Evolutionary conservation across 2,888 invertebrate genomes (phyloP).

Genomic region (Acanthosoma haemorrhoidale): DNA sequence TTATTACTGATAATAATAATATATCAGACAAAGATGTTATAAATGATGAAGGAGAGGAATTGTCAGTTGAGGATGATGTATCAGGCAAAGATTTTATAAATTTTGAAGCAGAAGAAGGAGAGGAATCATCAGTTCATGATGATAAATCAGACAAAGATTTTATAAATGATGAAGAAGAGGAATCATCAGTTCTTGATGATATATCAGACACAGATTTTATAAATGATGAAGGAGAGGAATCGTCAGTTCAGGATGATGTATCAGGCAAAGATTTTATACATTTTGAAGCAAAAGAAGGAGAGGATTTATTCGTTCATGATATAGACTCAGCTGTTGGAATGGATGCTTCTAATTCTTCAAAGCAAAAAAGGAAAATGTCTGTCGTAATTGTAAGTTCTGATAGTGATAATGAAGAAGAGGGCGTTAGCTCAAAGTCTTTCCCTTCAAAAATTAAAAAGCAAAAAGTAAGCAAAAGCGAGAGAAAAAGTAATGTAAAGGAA

Average conservation of each 20-base stretch:
- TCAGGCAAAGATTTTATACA: neutral
- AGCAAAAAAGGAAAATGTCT: too few relatives aligned
- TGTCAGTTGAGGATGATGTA: too few relatives aligned
- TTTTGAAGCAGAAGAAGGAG: neutral
- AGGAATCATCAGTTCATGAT: neutral
- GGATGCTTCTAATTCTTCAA: neutral
- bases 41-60: too few relatives aligned
- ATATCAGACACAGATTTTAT: too few relatives aligned
- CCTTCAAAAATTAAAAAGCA: neutral
- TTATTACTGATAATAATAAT: too few relatives aligned
- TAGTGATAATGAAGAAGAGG: too few relatives aligned
- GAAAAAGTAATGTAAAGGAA: neutral
- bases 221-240: neutral
- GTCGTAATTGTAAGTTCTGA: too few relatives aligned
- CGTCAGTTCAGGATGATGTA: neutral
- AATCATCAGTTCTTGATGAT: too few relatives aligned
- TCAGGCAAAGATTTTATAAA: neutral
- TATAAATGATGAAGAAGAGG: neutral
- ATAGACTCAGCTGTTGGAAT: neutral
- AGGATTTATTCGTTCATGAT: neutral
- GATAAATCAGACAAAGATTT: neutral
- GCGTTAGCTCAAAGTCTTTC: too few relatives aligned
- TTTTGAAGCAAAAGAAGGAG: neutral
- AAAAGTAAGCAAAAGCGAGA: neutral
- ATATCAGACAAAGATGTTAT: too few relatives aligned